Conservation (phyloP, 2,113 vertebrate genomes). For the Carollia perspicillata region DNA sequence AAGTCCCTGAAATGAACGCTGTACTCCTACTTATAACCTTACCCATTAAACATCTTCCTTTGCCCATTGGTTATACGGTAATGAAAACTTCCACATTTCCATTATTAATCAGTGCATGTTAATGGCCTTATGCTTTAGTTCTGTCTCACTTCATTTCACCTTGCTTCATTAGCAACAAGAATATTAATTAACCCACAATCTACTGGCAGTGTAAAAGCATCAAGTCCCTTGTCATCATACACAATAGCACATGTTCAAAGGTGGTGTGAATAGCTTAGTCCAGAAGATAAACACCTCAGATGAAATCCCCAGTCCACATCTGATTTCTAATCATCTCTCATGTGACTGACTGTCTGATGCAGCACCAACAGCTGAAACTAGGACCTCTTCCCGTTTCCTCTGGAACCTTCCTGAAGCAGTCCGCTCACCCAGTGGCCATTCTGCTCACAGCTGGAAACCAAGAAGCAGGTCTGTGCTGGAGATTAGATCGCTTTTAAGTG, state of each 20-base stretch:
- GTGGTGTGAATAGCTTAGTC: slow-evolving; percentile 27
- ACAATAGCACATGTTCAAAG: slow-evolving; percentile 32
- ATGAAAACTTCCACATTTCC: slow-evolving; percentile 44
- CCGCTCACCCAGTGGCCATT: neutral
- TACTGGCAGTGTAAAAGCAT: slow-evolving; percentile 51
- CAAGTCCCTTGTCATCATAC: slow-evolving; percentile 55
- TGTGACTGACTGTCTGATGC: neutral
- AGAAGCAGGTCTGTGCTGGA: slow-evolving; percentile 15
- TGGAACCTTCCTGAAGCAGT: neutral
- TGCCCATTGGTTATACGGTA: neutral
- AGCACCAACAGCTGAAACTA: neutral
- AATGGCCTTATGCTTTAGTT: slow-evolving; percentile 57
- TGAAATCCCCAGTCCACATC: slow-evolving; percentile 26
- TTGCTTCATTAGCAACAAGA: slow-evolving; percentile 62
- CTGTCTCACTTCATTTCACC: slow-evolving; percentile 60
- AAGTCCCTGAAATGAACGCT: neutral
- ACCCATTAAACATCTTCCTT: neutral
- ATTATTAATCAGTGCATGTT: slow-evolving; percentile 50
- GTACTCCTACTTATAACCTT: neutral
- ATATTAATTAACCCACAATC: slow-evolving; percentile 67
- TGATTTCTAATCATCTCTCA: neutral
- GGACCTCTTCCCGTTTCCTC: neutral
- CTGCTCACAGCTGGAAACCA: slow-evolving; percentile 33
- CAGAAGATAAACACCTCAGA: slow-evolving; percentile 9
- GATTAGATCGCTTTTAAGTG: neutral